Base-by-base conservation (phyloP, 2,113 vertebrate species). In the Hirundichthys speculiger region DNA sequence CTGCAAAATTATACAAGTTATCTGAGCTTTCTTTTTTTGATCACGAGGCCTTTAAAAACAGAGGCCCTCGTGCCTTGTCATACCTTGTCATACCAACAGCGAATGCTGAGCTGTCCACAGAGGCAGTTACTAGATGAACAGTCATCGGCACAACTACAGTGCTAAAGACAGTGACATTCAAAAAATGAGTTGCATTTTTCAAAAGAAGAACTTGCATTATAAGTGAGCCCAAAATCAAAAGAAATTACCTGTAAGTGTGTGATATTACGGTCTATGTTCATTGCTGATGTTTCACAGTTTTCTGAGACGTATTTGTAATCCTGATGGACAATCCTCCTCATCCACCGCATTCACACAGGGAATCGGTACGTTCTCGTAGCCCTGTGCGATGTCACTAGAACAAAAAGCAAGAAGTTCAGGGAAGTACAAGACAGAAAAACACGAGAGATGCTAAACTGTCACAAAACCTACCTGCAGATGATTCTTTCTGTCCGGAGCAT, bases 41-140 rank as follows among this genome's bases (percentile, higher is more conserved):
- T n/a, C n/a, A n/a, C n/a, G n/a, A n/a, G n/a, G n/a, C n/a, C n/a
- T n/a, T n/a, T n/a, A n/a, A n/a, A n/a, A n/a, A n/a, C n/a, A n/a
- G 39, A 41, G 39, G 39, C 39, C 3, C 5, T 15, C 14, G 34
- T 38, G 39, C 13, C 0, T 60, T 63, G n/a, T n/a, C n/a, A n/a
- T 73, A 97, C 96, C 96, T 97, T 97, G 81, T 97, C 95, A 13
- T 97, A 97, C 96, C 96, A 97, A 90, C 96, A 97, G 58, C 96
- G 95, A 72, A 97, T 97, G 79, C 96, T 97, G 59, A 97, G 96
- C 80, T 97, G 96, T 30, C 96, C 96, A 20, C 96, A 97, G 0
- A 97, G 92, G 66, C 96, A 97, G 86, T 97, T 96, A 83, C 95
- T 96, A 55, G 95, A 96, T 2, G 96, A 96, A 67, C 96, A 97